phyloP scores from a whole-genome alignment of 2,113 vertebrate genomes.

The Crotophaga sulcirostris region DNA sequence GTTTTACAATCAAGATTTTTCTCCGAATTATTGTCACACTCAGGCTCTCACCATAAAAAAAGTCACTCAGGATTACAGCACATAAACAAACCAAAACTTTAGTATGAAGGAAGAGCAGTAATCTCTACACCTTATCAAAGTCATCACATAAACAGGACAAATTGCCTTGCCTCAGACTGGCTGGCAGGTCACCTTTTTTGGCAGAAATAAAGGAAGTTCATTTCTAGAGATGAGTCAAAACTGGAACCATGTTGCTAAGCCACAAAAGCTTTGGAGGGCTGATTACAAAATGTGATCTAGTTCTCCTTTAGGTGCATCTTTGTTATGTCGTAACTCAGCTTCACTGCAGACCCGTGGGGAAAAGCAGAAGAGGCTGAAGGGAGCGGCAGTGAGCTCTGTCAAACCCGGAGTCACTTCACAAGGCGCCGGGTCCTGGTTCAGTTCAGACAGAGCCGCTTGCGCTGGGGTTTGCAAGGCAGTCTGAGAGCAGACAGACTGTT shows the following conservation, averaged over 20 bases:
- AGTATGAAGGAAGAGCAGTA: conserved; percentile 9
- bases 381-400: neutral
- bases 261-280: neutral
- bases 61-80: neutral
- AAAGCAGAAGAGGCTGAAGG: neutral
- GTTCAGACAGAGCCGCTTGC: neutral
- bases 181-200: conserved; percentile 40
- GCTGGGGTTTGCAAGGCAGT: neutral
- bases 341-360: neutral
- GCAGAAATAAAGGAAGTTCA: conserved; percentile 17
- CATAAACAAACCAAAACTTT: neutral
- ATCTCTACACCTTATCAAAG: conserved; percentile 28
- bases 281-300: neutral
- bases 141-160: conserved; percentile 50
- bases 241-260: neutral
- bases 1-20: conserved; percentile 8
- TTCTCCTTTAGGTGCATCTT: neutral
- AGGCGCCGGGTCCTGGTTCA: neutral
- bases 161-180: conserved; percentile 42
- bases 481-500: neutral
- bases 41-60: neutral
- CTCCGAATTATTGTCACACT: neutral
- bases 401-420: rapidly evolving
- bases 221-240: conserved; percentile 57
- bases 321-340: neutral